Conservation (phyloP, 2,797 vertebrate species). For the Octomys mimax region DNA sequence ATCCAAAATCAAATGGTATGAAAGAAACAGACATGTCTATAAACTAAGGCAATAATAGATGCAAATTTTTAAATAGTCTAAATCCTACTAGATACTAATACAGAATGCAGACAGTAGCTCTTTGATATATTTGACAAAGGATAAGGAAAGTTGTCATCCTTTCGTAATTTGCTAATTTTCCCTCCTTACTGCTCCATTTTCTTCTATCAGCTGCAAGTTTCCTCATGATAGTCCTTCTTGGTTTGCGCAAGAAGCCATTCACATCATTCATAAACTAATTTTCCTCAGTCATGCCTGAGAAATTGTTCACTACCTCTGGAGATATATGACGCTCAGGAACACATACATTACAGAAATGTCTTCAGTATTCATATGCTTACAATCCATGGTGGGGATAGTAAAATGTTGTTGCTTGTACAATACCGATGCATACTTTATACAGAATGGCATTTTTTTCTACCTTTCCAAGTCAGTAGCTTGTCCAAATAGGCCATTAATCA, state of each 20-base stretch:
- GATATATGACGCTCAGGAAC: slow-evolving; percentile 54
- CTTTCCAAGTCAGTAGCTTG: slow-evolving; percentile 12
- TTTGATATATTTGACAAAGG: slow-evolving; percentile 43
- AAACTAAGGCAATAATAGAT: slow-evolving; percentile 28
- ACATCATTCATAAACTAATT: slow-evolving; percentile 71
- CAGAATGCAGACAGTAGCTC: background rate
- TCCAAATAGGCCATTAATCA: slow-evolving; percentile 52
- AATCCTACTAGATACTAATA: background rate
- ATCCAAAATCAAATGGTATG: slow-evolving; percentile 14
- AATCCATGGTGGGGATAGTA: background rate
- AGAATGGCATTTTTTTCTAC: background rate
- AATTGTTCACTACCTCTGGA: slow-evolving; percentile 44
- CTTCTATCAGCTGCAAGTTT: background rate
- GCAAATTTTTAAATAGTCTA: slow-evolving; percentile 57
- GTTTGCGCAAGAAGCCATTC: slow-evolving; percentile 27
- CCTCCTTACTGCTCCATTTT: background rate
- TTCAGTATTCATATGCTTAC: slow-evolving; percentile 51
- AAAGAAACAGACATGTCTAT: slow-evolving; percentile 6
- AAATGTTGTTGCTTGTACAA: slow-evolving; percentile 60
- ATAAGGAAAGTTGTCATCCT: background rate
- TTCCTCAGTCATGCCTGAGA: slow-evolving; percentile 14
- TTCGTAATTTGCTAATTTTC: background rate
- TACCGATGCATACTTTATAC: slow-evolving; percentile 51
- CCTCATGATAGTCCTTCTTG: background rate
- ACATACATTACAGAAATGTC: slow-evolving; percentile 43